phyloP scores from a whole-genome alignment of 2,888 invertebrate species.

The Leptinotarsa juncta region DNA sequence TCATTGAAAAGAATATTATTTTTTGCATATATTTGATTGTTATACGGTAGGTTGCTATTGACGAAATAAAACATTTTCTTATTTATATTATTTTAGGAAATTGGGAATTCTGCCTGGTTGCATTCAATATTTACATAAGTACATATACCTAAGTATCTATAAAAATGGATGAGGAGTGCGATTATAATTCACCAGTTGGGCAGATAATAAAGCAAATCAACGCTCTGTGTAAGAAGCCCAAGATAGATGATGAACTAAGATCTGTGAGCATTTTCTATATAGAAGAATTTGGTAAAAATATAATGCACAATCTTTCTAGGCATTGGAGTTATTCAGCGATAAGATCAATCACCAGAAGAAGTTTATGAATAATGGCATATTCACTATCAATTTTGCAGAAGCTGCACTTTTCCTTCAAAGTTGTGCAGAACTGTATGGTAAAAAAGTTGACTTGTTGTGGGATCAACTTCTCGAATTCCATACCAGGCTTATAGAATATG shows the following conservation, averaged over 20 bases:
- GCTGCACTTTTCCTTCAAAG: conserved; percentile 83
- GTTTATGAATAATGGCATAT: conserved; percentile 65
- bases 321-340: conserved; percentile 71
- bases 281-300: not conserved
- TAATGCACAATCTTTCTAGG: conserved; percentile 59
- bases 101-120: conserved; percentile 3
- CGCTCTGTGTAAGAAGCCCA: conserved; percentile 57
- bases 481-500: conserved; percentile 52
- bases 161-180: conserved; percentile 44
- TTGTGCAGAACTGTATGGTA: conserved; percentile 77
- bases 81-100: not conserved
- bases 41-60: not conserved
- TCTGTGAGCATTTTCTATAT: conserved; percentile 50
- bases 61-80: not conserved
- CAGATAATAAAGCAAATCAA: conserved; percentile 55
- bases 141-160: not conserved
- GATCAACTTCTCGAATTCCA: conserved; percentile 58
- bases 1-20: not conserved
- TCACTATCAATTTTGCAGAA: conserved; percentile 77
- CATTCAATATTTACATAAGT: not conserved
- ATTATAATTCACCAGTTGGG: conserved; percentile 47
- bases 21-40: conserved; percentile 11
- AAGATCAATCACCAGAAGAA: conserved; percentile 64
- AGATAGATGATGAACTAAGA: conserved; percentile 57
- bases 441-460: conserved; percentile 74